Evolutionary conservation across 2,113 vertebrate species (phyloP), one percentile per base, ranked within the genome.

Genomic region (Cyprinodon variegatus): DNA sequence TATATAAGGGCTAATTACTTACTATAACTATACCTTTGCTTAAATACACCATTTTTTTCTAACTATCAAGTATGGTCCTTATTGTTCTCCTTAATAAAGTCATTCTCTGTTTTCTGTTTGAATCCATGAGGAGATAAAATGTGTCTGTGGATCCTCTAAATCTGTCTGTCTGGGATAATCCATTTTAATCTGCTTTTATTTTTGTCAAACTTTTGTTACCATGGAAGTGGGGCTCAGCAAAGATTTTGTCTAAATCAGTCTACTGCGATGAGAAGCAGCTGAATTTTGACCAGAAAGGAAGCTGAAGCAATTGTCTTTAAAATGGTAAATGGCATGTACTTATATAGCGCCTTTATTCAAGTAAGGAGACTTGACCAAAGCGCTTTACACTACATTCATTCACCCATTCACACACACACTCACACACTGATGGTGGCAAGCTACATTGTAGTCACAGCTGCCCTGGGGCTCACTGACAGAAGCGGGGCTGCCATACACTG

Each of bases 141-240:
- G 65, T 68, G 53, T 77, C 50, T 65, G 39, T 1, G 57, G 65
- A 66, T 57, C 64, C 53, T 77, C 22, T 62, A 75, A 48, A 72
- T 67, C 68, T 37, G 61, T 41, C 39, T 53, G 72, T 74, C 20
- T 68, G 37, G 13, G 14, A 38, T 70, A 65, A 76, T 82, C 65
- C 74, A 69, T 84, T 70, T 63, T 67, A 76, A 72, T 76, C 76
- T 70, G 75, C 72, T 70, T 63, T 76, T 68, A n/a, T 72, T 80
- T 82, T 53, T 17, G 64, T 65, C 74, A 80, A 61, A 81, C 11
- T n/a, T 61, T n/a, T 53, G 59, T 77, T 63, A 50, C 63, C 61
- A 50, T 41, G 74, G 65, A 17, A 61, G 46, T 65, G 20, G 61
- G 62, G 61, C 61, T 50, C 53, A 50, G 22, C 15, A 60, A 48